These are phyloP conservation scores for Stenodera caucasica DNA, from an alignment of 2,888 invertebrate genomes.

Conservation along the genomic window DNA sequence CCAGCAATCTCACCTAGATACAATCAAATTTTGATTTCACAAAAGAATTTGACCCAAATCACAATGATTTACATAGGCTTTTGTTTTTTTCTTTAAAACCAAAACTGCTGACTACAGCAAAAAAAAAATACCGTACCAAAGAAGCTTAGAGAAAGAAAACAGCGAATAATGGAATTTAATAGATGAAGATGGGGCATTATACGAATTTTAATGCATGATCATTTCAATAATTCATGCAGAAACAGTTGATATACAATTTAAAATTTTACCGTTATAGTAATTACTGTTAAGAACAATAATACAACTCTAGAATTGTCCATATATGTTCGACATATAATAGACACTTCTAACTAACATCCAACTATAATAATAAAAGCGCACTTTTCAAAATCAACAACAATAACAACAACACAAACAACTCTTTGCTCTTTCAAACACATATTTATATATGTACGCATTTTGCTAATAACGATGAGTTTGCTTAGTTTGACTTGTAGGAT, in stretches of 20 bases:
- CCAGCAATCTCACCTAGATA: background rate
- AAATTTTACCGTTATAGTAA: background rate
- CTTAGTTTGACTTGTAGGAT: background rate
- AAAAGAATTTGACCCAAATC: background rate
- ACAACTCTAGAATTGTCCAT: background rate
- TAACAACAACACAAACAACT: background rate
- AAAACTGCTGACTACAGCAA: background rate
- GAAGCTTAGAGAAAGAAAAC: background rate
- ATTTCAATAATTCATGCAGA: too few relatives aligned
- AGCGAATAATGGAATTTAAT: background rate
- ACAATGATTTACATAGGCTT: background rate
- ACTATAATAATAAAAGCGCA: background rate
- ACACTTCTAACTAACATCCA: background rate
- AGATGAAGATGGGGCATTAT: too few relatives aligned
- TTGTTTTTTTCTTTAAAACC: background rate
- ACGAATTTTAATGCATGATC: too few relatives aligned
- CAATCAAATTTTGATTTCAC: background rate
- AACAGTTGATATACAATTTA: too few relatives aligned
- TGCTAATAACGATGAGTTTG: slow-evolving; percentile 2
- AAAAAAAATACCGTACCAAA: too few relatives aligned
- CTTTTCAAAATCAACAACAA: background rate
- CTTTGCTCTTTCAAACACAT: background rate
- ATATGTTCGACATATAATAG: background rate
- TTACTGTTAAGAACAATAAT: background rate
- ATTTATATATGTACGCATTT: background rate